Percentiles rank a stretch among this genome's conserved stretches.
Evolutionary conservation across 2,888 invertebrate species (phyloP).

Genomic region (Dynastes hyllus): DNA sequence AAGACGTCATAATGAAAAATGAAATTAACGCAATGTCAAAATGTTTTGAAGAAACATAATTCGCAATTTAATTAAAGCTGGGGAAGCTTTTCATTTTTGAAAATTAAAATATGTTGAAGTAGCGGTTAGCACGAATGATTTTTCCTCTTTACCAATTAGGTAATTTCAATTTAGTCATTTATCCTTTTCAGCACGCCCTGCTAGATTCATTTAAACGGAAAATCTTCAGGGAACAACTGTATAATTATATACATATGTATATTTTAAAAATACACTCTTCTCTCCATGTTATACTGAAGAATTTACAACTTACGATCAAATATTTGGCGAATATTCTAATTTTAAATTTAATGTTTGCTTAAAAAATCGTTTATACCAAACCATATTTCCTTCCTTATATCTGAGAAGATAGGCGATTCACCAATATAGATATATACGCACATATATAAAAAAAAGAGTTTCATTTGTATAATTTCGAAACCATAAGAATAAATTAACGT

Average conservation of each 20-base stretch:
- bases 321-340: constrained; percentile 42
- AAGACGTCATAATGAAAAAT: constrained; percentile 4
- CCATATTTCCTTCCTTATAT: constrained; percentile 27
- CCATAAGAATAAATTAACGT: constrained; percentile 14
- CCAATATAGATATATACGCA: background rate
- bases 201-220: background rate
- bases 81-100: background rate
- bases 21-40: too few relatives aligned
- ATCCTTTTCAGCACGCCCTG: background rate
- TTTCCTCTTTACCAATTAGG: background rate
- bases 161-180: background rate
- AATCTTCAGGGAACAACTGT: constrained; percentile 6
- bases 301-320: constrained; percentile 36
- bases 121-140: background rate
- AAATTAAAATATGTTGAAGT: background rate
- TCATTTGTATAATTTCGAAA: constrained; percentile 34
- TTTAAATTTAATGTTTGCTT: constrained; percentile 41
- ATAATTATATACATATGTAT: constrained; percentile 11
- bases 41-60: background rate
- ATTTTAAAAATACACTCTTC: constrained; percentile 30
- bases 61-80: background rate
- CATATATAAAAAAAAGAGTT: constrained; percentile 2
- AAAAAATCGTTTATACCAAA: constrained; percentile 30
- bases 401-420: background rate
- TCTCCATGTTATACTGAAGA: constrained; percentile 14